These are phyloP conservation scores for Archips crataeganus DNA, from an alignment of 2,888 invertebrate species.

Conservation along the genomic window DNA sequence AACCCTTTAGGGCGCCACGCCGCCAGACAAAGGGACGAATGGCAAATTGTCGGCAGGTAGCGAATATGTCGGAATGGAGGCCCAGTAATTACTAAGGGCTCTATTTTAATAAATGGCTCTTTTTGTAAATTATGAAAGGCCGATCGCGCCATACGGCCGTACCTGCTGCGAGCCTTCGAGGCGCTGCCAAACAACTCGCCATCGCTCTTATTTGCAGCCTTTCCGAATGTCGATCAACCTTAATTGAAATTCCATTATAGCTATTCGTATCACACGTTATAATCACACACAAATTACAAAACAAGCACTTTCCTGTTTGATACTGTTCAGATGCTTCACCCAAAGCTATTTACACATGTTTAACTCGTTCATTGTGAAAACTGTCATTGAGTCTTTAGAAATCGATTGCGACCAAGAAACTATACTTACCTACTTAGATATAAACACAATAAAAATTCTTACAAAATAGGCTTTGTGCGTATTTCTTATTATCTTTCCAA, in stretches of 20 bases:
- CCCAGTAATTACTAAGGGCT: conserved; percentile 82
- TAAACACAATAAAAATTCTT: conserved; percentile 45
- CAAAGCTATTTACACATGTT: conserved; percentile 26
- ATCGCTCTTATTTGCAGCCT: conserved; percentile 67
- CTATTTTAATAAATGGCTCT: conserved; percentile 84
- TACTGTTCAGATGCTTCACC: conserved; percentile 3
- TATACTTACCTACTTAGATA: conserved; percentile 22
- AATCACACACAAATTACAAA: conserved; percentile 23
- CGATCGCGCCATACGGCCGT: conserved; percentile 83
- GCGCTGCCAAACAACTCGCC: conserved; percentile 68
- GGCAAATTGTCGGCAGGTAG: conserved; percentile 85
- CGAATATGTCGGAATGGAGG: conserved; percentile 81
- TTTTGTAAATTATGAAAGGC: conserved; percentile 83
- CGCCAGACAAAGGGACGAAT: conserved; percentile 84
- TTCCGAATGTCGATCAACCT: conserved; percentile 47
- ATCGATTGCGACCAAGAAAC: conserved; percentile 35
- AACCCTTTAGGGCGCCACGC: conserved; percentile 86
- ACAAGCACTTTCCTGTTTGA: conserved; percentile 24
- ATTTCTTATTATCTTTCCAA: conserved; percentile 63
- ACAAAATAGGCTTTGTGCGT: conserved; percentile 57
- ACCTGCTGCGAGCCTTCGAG: conserved; percentile 82
- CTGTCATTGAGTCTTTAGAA: conserved; percentile 38
- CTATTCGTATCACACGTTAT: conserved; percentile 35
- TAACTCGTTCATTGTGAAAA: conserved; percentile 40
- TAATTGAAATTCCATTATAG: conserved; percentile 41